These are phyloP conservation scores for Metacarcinus magister DNA, from an alignment of 2,888 invertebrate genomes.

Conservation along the genomic window DNA sequence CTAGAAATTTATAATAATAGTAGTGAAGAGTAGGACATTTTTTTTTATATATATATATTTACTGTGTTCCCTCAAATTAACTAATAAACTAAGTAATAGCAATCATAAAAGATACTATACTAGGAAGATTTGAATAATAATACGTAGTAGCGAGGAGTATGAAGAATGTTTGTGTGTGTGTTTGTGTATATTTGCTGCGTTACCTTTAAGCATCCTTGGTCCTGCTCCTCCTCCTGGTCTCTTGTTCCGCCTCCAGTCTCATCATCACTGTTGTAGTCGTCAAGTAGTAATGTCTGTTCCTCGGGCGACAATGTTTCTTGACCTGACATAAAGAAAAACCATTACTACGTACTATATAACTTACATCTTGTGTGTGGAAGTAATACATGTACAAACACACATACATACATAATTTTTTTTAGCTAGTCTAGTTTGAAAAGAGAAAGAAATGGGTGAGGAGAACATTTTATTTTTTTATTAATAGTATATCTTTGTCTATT, in stretches of 20 bases:
- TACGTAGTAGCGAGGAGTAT: background rate
- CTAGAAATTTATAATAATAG: no score
- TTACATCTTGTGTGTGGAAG: background rate
- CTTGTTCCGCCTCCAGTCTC: conserved; percentile 83
- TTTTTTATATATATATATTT: no score
- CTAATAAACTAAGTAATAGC: no score
- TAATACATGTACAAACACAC: background rate
- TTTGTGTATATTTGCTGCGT: background rate
- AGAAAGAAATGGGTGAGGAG: background rate
- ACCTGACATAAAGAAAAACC: conserved; percentile 79
- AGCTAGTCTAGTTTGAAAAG: background rate
- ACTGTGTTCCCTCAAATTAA: no score
- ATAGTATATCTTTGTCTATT: no score
- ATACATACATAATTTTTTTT: background rate
- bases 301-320: conserved; percentile 83
- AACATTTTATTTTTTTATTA: no score
- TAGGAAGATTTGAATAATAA: no score
- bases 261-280: conserved; percentile 83
- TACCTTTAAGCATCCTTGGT: conserved; percentile 81
- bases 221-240: conserved; percentile 83
- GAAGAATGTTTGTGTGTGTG: no score
- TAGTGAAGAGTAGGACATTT: no score
- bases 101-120: no score
- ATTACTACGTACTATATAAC: background rate
- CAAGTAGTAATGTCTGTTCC: conserved; percentile 84